Conservation (phyloP, 2,888 invertebrate genomes). For the Xestia rhomboidea region DNA sequence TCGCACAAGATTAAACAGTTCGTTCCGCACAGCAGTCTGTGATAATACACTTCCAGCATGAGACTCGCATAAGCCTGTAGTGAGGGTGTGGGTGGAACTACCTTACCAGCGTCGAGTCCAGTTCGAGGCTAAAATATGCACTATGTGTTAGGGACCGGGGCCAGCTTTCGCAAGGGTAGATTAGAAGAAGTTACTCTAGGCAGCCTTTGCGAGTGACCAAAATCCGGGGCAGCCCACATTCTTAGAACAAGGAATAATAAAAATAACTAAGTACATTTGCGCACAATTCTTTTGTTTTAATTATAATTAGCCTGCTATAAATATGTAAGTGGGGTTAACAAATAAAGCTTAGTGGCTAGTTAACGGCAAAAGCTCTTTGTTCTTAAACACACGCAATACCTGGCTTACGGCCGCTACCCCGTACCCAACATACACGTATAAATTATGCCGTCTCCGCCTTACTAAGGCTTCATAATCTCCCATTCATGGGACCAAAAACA, state of each 20-base stretch:
- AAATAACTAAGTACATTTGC: slow-evolving; percentile 20
- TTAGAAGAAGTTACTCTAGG: neutral
- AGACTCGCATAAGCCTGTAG: neutral
- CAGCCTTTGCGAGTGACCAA: neutral
- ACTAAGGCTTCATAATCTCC: slow-evolving; percentile 51
- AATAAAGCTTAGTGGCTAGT: slow-evolving; percentile 62
- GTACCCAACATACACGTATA: slow-evolving; percentile 67
- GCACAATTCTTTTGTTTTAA: slow-evolving; percentile 42
- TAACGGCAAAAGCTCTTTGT: slow-evolving; percentile 75
- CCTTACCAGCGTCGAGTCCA: neutral
- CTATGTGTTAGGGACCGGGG: neutral
- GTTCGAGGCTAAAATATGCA: neutral
- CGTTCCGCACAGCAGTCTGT: neutral
- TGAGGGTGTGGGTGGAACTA: neutral
- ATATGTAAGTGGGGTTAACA: slow-evolving; percentile 62
- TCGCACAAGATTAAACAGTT: neutral
- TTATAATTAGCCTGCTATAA: slow-evolving; percentile 62
- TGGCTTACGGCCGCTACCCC: slow-evolving; percentile 64
- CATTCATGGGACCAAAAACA: slow-evolving; percentile 39
- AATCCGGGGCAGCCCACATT: neutral
- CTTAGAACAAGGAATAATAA: slow-evolving; percentile 6
- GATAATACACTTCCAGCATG: neutral
- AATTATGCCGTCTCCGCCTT: slow-evolving; percentile 75
- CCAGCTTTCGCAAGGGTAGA: neutral
- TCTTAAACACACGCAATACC: slow-evolving; percentile 79